Base-by-base conservation (phyloP, 2,113 vertebrate species). In the Chamaea fasciata region DNA sequence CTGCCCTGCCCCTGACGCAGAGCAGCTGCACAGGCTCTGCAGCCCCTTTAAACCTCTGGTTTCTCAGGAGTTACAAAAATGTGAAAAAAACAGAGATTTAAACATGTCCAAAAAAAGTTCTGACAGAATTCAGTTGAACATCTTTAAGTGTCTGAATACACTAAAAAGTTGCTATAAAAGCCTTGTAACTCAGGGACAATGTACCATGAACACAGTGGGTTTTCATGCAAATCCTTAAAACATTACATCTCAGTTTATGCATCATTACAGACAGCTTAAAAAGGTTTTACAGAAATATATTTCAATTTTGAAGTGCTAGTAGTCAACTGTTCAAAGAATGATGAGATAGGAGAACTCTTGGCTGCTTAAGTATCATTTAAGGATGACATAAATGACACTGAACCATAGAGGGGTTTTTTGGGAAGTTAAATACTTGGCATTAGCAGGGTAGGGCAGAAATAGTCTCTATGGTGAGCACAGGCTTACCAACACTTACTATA, bases 231-330 rank as follows among this genome's bases (percentile, higher is more conserved):
- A 76, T 92, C 83, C 71, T 90, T 53, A 49, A 77, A 71, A 86
- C 5, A 7, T 91, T 87, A 80, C 55, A 60, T 89, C 59, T 92
- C 73, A 64, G 46, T 86, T 95, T 81, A 82, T 67, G 56, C 82
- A n/a, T 79, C 87, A 84, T 91, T 94, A 91, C 70, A 82, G 78
- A 53, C 53, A 90, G 46, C 71, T 67, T 85, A 47, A 70, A 86
- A 74, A 88, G 62, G n/a, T 92, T 96, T 94, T 55, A 92, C n/a
- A 93, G 70, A 86, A 88, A 53, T 44, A 56, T 20, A 65, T 87
- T 90, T 90, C 77, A 84, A 50, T 60, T 82, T 47, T 55, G 41
- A 82, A 68, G 65, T 87, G 55, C 65, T 70, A 35, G 13, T 37
- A 75, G 50, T 50, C 50, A 89, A 21, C 80, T 88, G 11, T 10